Conservation (phyloP, 2,888 invertebrate species). For the Lochmaea capreae region DNA sequence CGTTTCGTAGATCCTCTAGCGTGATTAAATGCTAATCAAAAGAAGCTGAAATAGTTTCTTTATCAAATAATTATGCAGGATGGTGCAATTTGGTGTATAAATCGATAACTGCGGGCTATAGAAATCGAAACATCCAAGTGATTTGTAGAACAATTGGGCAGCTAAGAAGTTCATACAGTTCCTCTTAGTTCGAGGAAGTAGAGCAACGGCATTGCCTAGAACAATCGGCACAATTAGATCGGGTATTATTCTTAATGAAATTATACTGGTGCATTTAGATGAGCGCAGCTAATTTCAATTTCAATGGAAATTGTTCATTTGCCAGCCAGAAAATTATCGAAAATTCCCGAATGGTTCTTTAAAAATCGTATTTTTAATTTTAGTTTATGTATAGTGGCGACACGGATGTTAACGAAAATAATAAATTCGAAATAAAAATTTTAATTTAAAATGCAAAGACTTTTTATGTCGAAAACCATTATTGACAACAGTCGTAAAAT, state of each 20-base stretch:
- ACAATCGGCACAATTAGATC: slow-evolving; percentile 40
- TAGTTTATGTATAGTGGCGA: no score
- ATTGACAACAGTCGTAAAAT: no score
- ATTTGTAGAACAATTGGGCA: slow-evolving; percentile 6
- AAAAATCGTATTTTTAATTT: no score
- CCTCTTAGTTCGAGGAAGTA: background rate
- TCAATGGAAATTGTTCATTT: slow-evolving; percentile 8
- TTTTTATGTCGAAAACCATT: no score
- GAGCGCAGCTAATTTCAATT: slow-evolving; percentile 40
- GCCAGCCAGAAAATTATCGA: no score
- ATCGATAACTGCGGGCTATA: slow-evolving; percentile 10
- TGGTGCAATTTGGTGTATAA: background rate
- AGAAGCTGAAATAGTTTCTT: background rate
- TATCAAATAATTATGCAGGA: background rate
- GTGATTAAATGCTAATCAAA: background rate
- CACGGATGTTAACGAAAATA: no score
- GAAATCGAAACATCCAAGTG: slow-evolving; percentile 5
- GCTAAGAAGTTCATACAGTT: slow-evolving; percentile 13
- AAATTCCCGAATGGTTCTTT: no score
- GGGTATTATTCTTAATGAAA: slow-evolving; percentile 44
- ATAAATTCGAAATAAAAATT: no score
- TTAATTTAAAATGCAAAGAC: no score
- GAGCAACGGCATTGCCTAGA: background rate
- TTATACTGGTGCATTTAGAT: slow-evolving; percentile 38
- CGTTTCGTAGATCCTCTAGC: no score